Conservation (phyloP, 37 sponge, comb jelly and placozoan genomes). For the Theonella swinhoei region DNA sequence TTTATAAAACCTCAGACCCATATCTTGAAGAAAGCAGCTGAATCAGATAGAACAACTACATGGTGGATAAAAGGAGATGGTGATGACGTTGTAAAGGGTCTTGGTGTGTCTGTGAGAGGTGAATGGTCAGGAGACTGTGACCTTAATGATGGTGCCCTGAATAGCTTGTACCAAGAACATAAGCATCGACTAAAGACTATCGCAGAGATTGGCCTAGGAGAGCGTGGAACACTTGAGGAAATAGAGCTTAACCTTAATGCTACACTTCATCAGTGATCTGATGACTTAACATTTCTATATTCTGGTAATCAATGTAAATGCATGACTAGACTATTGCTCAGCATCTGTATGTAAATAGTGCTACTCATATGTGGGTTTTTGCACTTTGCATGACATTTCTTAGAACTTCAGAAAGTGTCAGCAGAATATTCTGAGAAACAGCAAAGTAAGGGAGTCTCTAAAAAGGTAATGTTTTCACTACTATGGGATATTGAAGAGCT, state of each 20-base stretch:
- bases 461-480: constrained; percentile 31
- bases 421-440: constrained; percentile 20
- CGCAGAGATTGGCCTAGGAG: background rate
- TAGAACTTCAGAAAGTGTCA: constrained; percentile 12
- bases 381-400: too few relatives aligned
- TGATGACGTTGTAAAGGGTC: constrained; percentile 18
- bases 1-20: background rate
- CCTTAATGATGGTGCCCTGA: constrained; percentile 21
- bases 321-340: too few relatives aligned
- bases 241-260: too few relatives aligned
- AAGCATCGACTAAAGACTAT: background rate
- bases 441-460: background rate
- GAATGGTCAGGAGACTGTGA: constrained; percentile 46
- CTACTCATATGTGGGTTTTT: too few relatives aligned
- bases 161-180: background rate
- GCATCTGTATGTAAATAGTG: too few relatives aligned
- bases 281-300: too few relatives aligned
- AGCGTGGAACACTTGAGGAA: too few relatives aligned
- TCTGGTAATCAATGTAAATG: too few relatives aligned
- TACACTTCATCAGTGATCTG: too few relatives aligned
- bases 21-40: background rate
- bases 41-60: background rate
- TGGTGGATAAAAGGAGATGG: constrained; percentile 56
- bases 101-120: constrained; percentile 20
- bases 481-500: constrained; percentile 38